phyloP scores from a whole-genome alignment of 1,140 invertebrate species.

The Delia radicum region DNA sequence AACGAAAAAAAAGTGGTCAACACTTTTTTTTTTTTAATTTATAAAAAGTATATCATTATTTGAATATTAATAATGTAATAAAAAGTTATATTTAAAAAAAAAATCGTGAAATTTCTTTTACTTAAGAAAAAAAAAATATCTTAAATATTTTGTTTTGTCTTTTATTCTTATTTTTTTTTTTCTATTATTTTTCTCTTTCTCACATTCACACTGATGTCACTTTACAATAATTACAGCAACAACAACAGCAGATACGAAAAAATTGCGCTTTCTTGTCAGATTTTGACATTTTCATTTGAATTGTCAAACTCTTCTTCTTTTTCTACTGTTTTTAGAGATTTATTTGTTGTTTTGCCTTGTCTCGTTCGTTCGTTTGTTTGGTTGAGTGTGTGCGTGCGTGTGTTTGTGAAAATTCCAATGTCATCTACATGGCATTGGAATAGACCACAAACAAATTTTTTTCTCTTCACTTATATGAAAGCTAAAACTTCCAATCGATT shows the following conservation, averaged over 20 bases:
- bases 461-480: not conserved
- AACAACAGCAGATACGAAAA: not conserved
- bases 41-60: not conserved
- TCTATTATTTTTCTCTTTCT: not conserved
- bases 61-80: not conserved
- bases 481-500: constrained; percentile 52
- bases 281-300: not conserved
- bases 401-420: constrained; percentile 9
- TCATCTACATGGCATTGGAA: constrained; percentile 23
- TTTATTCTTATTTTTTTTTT: not conserved
- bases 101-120: too few relatives aligned
- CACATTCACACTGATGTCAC: constrained; percentile 18
- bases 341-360: constrained; percentile 4
- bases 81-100: too few relatives aligned
- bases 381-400: not conserved
- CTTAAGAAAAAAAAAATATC: not conserved
- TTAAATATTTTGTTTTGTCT: not conserved
- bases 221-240: constrained; percentile 1
- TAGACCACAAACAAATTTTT: not conserved
- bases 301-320: not conserved
- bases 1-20: not conserved
- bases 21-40: not conserved
- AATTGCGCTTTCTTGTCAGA: constrained; percentile 6
- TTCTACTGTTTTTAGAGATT: not conserved
- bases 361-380: not conserved